phyloP scores from a whole-genome alignment of 2,797 vertebrate genomes.

The Atherinosoma microstoma region DNA sequence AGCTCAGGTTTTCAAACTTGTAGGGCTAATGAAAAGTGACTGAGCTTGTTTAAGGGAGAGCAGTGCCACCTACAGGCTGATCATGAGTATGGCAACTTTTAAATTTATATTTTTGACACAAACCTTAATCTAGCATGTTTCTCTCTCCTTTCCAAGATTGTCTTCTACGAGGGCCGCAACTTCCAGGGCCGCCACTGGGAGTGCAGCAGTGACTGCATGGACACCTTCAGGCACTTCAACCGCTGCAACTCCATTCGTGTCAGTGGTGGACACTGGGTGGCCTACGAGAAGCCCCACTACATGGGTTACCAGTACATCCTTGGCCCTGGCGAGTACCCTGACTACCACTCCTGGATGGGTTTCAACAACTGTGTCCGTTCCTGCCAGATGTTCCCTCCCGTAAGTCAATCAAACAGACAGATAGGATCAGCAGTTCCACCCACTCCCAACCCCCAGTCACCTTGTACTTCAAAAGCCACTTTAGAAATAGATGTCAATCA shows the following conservation, averaged over 20 bases:
- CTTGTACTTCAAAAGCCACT: conserved; percentile 75
- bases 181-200: conserved; percentile 85
- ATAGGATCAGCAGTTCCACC: conserved; percentile 37
- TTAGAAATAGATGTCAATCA: conserved; percentile 80
- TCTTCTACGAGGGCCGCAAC: conserved; percentile 85
- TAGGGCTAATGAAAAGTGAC: conserved; percentile 17
- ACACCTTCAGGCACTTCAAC: conserved; percentile 83
- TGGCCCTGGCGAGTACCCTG: conserved; percentile 80
- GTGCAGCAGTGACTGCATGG: conserved; percentile 82
- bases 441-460: conserved; percentile 28
- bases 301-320: conserved; percentile 85
- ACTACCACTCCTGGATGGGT: conserved; percentile 83
- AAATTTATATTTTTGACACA: neutral
- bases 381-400: conserved; percentile 86
- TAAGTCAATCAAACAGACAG: conserved; percentile 84
- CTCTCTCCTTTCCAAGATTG: conserved; percentile 70
- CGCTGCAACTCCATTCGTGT: conserved; percentile 85
- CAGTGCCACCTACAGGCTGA: conserved; percentile 69
- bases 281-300: conserved; percentile 84
- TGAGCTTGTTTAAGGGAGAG: conserved; percentile 59
- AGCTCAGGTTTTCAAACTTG: conserved; percentile 5
- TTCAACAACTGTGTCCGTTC: conserved; percentile 87
- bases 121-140: conserved; percentile 11
- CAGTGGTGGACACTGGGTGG: conserved; percentile 82
- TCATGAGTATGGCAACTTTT: conserved; percentile 27